phyloP scores from a whole-genome alignment of 2,888 invertebrate species.

The Catocala nupta region DNA sequence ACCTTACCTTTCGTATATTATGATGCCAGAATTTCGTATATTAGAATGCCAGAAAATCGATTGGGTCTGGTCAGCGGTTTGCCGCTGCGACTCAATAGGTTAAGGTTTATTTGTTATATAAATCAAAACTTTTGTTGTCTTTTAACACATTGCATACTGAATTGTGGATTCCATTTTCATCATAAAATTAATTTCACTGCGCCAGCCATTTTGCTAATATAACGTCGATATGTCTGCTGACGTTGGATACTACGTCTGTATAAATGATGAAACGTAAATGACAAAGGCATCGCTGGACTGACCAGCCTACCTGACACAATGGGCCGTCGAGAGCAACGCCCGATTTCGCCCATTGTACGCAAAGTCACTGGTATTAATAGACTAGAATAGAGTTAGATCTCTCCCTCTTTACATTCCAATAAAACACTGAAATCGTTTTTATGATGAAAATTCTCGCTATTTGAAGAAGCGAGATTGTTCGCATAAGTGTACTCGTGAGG shows the following conservation, averaged over 20 bases:
- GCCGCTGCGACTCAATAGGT: too few species aligned
- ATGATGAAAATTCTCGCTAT: constrained; percentile 57
- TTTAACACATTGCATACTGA: too few species aligned
- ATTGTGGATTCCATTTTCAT: too few species aligned
- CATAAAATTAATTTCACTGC: too few species aligned
- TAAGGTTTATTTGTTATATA: too few species aligned
- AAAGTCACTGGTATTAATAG: constrained; percentile 42
- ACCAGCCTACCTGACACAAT: constrained; percentile 38
- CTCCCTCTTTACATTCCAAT: constrained; percentile 44
- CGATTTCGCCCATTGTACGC: constrained; percentile 44
- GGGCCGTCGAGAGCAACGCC: constrained; percentile 42
- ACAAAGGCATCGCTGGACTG: constrained; percentile 38
- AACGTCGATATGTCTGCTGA: not conserved
- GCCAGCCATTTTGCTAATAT: too few species aligned
- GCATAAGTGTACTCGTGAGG: constrained; percentile 61
- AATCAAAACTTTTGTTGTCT: too few species aligned
- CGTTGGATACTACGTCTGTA: constrained; percentile 20
- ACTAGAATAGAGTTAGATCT: constrained; percentile 41
- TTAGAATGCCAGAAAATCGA: too few species aligned
- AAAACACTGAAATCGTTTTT: constrained; percentile 54
- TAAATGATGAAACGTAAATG: constrained; percentile 36
- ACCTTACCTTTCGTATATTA: too few species aligned
- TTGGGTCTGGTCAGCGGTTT: too few species aligned
- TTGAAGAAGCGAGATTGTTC: constrained; percentile 56
- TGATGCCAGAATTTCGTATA: too few species aligned